Percentiles rank a stretch among this genome's conserved stretches.
Conservation (phyloP, 2,113 vertebrate species). For the Aegithalos caudatus region DNA sequence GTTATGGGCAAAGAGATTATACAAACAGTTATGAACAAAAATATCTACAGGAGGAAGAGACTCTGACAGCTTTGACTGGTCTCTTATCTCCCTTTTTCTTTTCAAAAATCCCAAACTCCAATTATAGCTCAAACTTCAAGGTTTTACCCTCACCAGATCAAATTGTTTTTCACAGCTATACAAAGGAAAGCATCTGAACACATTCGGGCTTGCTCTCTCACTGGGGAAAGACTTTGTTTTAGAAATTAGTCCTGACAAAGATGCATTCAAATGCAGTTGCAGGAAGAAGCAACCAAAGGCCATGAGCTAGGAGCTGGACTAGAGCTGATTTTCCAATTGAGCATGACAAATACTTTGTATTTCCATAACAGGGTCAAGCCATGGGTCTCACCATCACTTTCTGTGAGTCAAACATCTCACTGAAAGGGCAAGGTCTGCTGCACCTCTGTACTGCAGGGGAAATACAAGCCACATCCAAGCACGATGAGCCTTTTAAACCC, state of each 20-base stretch:
- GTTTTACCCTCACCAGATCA: slow-evolving; percentile 49
- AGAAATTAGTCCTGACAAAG: slow-evolving; percentile 21
- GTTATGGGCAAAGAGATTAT: slow-evolving; percentile 46
- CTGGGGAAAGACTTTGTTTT: slow-evolving; percentile 1
- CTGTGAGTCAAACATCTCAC: neutral
- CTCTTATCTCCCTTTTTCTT: slow-evolving; percentile 63
- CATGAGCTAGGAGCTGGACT: neutral
- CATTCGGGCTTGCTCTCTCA: neutral
- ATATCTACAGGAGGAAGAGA: slow-evolving; percentile 47
- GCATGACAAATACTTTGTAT: neutral
- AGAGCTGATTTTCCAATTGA: neutral
- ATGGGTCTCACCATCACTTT: neutral
- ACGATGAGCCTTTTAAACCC: neutral
- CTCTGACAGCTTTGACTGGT: slow-evolving; percentile 33
- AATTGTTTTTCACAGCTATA: slow-evolving; percentile 30
- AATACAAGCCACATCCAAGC: neutral
- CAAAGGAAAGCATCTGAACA: slow-evolving; percentile 4
- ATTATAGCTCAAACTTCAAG: slow-evolving; percentile 67
- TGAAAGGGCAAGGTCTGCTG: neutral
- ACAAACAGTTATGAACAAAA: slow-evolving; percentile 49
- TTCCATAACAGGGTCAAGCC: neutral
- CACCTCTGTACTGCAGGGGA: neutral
- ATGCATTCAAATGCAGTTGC: neutral
- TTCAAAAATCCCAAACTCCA: slow-evolving; percentile 64
- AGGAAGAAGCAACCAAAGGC: neutral